Conservation (phyloP, 2,888 invertebrate genomes). For the Nemotelus nigrinus region DNA sequence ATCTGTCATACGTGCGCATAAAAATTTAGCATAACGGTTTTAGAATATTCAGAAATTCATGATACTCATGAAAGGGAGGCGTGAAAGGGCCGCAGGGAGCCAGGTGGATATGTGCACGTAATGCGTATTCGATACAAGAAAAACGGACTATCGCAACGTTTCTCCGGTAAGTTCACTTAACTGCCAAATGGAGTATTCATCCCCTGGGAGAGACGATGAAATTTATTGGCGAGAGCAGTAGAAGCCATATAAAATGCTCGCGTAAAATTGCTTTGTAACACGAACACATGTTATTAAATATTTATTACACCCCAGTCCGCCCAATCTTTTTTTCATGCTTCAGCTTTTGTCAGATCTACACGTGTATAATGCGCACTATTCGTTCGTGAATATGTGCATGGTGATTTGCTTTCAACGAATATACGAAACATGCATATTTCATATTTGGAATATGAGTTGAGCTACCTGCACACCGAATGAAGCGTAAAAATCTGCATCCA, state of each 20-base stretch:
- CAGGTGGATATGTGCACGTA: neutral
- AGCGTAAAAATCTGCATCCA: no score
- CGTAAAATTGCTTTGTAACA: constrained; percentile 54
- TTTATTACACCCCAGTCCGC: constrained; percentile 53
- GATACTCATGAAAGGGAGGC: neutral
- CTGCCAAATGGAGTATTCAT: constrained; percentile 29
- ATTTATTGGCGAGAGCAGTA: constrained; percentile 32
- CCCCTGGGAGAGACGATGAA: constrained; percentile 29
- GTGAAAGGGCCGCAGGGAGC: neutral
- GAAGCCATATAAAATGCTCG: constrained; percentile 51
- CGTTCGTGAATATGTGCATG: no score
- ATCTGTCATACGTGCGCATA: constrained; percentile 43
- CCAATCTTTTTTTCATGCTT: constrained; percentile 17
- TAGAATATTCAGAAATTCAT: constrained; percentile 2
- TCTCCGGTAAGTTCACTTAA: constrained; percentile 8
- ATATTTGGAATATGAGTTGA: no score
- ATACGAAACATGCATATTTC: no score
- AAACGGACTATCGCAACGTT: constrained; percentile 2
- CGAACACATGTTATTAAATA: constrained; percentile 55
- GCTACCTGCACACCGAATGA: no score
- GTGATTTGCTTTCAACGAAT: no score
- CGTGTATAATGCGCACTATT: neutral
- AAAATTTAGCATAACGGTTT: constrained; percentile 41
- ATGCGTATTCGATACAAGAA: constrained; percentile 1
- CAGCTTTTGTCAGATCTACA: constrained; percentile 1